A percentile compares a stretch with the other conserved stretches of the same genome.
These are phyloP conservation scores for Aleiodes sp. DNA, from an alignment of 1,140 invertebrate genomes.

Conservation along the genomic window DNA sequence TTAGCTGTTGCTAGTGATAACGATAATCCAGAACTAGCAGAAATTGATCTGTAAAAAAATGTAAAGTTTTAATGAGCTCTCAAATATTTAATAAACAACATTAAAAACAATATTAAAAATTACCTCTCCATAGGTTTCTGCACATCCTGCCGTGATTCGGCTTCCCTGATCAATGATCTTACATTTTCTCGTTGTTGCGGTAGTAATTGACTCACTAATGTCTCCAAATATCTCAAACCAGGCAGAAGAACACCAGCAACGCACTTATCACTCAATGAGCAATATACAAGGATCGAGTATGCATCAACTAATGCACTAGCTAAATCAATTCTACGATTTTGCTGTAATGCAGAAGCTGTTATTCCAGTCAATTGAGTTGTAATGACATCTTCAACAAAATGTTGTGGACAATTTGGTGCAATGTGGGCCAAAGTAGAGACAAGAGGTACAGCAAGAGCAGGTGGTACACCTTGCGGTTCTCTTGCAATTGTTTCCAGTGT, in stretches of 20 bases:
- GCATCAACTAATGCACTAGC: constrained; percentile 73
- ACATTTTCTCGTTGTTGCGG: constrained; percentile 66
- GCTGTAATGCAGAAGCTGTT: constrained; percentile 69
- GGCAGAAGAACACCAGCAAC: constrained; percentile 62
- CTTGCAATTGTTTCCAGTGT: constrained; percentile 74
- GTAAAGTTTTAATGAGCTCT: not conserved
- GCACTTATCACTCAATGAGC: constrained; percentile 67
- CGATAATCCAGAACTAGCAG: constrained; percentile 54
- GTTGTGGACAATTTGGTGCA: constrained; percentile 64
- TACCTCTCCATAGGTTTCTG: constrained; percentile 62
- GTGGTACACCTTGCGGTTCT: constrained; percentile 55
- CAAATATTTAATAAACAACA: constrained; percentile 4
- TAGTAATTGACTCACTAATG: constrained; percentile 62
- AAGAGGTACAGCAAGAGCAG: constrained; percentile 62
- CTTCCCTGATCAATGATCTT: constrained; percentile 66
- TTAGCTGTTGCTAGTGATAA: constrained; percentile 62
- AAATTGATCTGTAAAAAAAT: constrained; percentile 49
- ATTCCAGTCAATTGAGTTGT: constrained; percentile 71
- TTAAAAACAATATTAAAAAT: too few species aligned
- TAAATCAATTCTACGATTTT: constrained; percentile 69
- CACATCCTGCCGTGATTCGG: constrained; percentile 62
- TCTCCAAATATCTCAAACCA: constrained; percentile 67
- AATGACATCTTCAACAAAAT: constrained; percentile 72
- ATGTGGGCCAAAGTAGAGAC: constrained; percentile 67
- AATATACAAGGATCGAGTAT: constrained; percentile 74